Base-by-base conservation (phyloP, 2,113 vertebrate genomes). In the Poicephalus gulielmi region DNA sequence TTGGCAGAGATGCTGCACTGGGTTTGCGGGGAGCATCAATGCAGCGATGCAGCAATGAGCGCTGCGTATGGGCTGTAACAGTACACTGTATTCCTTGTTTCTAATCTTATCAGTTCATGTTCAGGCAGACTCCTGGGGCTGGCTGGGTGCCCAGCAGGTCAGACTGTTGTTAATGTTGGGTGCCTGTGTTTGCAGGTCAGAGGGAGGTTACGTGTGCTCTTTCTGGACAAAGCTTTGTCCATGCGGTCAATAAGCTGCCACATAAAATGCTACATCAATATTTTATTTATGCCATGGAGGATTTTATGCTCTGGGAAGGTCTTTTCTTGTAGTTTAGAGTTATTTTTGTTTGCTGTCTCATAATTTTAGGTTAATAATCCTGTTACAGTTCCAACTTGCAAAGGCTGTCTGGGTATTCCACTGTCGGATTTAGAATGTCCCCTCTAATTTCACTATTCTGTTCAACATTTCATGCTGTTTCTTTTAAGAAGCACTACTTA, bases 11-110 rank as follows among this genome's bases (percentile, higher is more conserved):
- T 14, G 77, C 87, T 47, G 60, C 52, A 2, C 52, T 88, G 64
- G 6, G 62, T 67, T 84, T 90, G 70, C 2, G 0, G 43, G 53
- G 60, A 71, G 13, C 0, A 0, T 50, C 2, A 0, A 68, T 4
- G 2, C 46, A 4, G 70, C 27, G 60, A 49, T 52, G 70, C 52
- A n/a, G 71, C 4, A 0, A 6, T 8, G 50, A 52, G 10, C 2
- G 1, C 68, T 19, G 49, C 2, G 2, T 62, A 50, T 3, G 30
- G 63, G 37, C 81, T 69, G 84, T 83, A 83, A 55, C 9, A 63
- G 75, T 28, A 66, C 71, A 9, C 46, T 59, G 44, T 91, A 91
- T 86, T 90, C 71, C 91, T 88, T 63, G 53, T 81, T 91, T 35
- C 71, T 93, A 55, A 91, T 92, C 88, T 94, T 88, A 91, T 47